Conservation (phyloP, 2,797 vertebrate species). For the Pelochelys cantorii region DNA sequence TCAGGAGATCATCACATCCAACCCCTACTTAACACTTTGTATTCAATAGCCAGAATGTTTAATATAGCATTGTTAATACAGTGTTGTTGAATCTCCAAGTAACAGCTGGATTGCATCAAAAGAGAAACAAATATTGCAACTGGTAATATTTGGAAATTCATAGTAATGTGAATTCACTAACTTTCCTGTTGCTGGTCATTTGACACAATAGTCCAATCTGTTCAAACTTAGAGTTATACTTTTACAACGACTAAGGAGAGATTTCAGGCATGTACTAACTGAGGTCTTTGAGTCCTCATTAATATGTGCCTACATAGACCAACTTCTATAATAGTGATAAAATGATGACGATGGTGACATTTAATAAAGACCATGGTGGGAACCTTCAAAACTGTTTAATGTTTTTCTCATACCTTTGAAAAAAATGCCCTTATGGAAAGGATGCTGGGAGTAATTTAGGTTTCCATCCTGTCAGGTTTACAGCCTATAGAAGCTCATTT, state of each 20-base stretch:
- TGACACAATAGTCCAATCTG: not conserved
- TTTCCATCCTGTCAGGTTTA: not conserved
- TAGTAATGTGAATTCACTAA: not conserved
- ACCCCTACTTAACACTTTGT: not conserved
- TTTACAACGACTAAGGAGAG: not conserved
- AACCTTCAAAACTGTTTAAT: not conserved
- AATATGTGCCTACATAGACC: not conserved
- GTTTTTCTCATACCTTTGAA: rapidly evolving
- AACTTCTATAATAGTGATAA: not conserved
- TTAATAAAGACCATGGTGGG: slow-evolving; percentile 24
- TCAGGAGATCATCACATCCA: no score
- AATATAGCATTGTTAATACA: not conserved
- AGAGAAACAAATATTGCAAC: not conserved
- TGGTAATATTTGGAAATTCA: not conserved
- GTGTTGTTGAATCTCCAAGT: not conserved
- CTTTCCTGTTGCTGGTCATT: not conserved
- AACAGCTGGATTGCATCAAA: not conserved
- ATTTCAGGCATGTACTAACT: not conserved
- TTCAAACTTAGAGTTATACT: not conserved
- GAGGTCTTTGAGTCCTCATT: slow-evolving; percentile 1
- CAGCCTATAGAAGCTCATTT: not conserved
- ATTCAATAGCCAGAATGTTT: not conserved
- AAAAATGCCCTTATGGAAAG: not conserved
- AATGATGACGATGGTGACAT: not conserved
- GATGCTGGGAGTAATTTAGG: not conserved